Percentiles rank a stretch among this genome's conserved stretches.
Evolutionary conservation across 2,113 vertebrate species (phyloP).

Genomic region (Sakesphorus luctuosus): DNA sequence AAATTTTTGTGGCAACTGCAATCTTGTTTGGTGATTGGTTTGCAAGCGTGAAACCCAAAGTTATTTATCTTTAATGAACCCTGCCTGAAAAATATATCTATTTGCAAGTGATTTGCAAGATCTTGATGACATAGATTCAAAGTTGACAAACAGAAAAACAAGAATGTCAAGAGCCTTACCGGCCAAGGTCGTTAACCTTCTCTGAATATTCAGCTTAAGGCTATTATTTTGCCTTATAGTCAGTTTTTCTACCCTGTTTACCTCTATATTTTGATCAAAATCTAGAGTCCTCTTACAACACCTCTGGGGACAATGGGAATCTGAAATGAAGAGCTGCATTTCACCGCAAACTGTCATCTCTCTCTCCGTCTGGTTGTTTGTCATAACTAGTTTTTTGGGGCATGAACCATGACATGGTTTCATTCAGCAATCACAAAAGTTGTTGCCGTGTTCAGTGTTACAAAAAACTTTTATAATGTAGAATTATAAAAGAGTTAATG

Average conservation of each 20-base stretch:
- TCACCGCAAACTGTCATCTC: background rate
- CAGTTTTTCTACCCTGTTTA: background rate
- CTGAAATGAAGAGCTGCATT: background rate
- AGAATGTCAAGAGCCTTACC: background rate
- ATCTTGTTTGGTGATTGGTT: background rate
- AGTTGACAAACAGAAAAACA: background rate
- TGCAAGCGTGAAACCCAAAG: background rate
- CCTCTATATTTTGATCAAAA: background rate
- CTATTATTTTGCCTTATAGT: background rate
- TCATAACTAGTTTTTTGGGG: background rate
- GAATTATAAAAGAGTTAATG: background rate
- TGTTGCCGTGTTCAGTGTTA: background rate
- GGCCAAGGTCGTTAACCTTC: background rate
- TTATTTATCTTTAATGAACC: background rate
- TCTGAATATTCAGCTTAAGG: background rate
- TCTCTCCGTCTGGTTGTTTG: background rate
- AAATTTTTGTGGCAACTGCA: background rate
- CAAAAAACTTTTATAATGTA: background rate
- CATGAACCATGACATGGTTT: rapidly evolving
- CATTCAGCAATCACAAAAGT: background rate
- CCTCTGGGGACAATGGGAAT: background rate
- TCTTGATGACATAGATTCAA: background rate
- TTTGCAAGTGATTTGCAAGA: background rate
- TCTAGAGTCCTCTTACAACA: background rate
- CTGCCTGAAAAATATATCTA: background rate